Percentiles rank a stretch among this genome's conserved stretches.
These are phyloP conservation scores for Euplexia lucipara DNA, from an alignment of 2,888 invertebrate species.

Conservation along the genomic window DNA sequence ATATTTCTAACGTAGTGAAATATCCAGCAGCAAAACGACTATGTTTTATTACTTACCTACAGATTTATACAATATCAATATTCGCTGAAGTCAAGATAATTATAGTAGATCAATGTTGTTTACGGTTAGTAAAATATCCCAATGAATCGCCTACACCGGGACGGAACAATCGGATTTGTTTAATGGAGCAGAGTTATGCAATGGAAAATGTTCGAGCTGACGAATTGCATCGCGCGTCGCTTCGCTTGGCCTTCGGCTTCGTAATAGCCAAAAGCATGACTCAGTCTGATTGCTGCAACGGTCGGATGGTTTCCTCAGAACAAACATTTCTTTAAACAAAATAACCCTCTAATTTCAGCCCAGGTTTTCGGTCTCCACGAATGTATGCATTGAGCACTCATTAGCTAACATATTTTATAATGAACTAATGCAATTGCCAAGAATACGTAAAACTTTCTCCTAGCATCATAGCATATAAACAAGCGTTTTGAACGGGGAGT, in stretches of 20 bases:
- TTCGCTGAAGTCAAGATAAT: no score
- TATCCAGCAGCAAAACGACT: no score
- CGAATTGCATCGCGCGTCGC: conserved; percentile 76
- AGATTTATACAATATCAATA: no score
- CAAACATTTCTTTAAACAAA: conserved; percentile 66
- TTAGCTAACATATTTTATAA: conserved; percentile 38
- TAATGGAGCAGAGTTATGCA: conserved; percentile 75
- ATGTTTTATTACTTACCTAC: no score
- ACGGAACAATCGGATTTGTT: conserved; percentile 73
- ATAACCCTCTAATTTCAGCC: conserved; percentile 47
- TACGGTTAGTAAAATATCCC: conserved; percentile 18
- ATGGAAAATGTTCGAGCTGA: conserved; percentile 73
- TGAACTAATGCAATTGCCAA: conserved; percentile 38
- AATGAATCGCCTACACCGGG: conserved; percentile 65
- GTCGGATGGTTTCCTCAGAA: conserved; percentile 69
- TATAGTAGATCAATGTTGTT: no score
- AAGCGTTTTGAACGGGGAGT: conserved; percentile 73
- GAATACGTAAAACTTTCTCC: conserved; percentile 56
- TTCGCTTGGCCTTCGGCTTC: conserved; percentile 78
- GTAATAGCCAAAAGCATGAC: conserved; percentile 81
- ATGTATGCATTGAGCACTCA: neutral
- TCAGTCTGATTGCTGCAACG: conserved; percentile 78
- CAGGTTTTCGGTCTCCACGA: conserved; percentile 5
- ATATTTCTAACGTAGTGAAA: no score
- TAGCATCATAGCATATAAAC: conserved; percentile 61